A percentile compares a stretch with the other conserved stretches of the same genome.
Conservation (phyloP, 2,888 invertebrate species). For the Drosophila mettleri region DNA sequence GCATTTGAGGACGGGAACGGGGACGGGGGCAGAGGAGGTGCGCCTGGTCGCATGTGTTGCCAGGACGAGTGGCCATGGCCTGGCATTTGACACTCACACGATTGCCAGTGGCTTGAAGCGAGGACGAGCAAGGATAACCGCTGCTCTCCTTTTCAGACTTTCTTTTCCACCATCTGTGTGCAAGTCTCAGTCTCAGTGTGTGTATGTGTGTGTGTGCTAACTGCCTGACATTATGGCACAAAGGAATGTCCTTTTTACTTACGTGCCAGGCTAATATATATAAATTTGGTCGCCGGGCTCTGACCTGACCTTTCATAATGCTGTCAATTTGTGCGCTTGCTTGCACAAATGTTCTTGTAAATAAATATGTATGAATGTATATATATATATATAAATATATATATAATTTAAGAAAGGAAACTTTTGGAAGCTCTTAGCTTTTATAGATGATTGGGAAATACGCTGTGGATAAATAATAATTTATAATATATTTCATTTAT, state of each 20-base stretch:
- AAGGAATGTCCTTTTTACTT: conserved; percentile 77
- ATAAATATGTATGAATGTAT: conserved; percentile 28
- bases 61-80: conserved; percentile 59
- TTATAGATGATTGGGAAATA: conserved; percentile 19
- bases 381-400: background rate
- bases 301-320: conserved; percentile 79
- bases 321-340: conserved; percentile 79
- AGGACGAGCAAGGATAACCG: conserved; percentile 68
- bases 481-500: background rate
- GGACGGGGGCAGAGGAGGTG: conserved; percentile 4
- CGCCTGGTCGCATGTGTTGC: conserved; percentile 63
- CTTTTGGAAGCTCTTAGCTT: background rate
- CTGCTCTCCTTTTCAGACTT: conserved; percentile 30
- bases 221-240: conserved; percentile 77
- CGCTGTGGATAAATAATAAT: conserved; percentile 17
- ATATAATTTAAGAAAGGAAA: conserved; percentile 6
- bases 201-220: conserved; percentile 65
- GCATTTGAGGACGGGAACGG: conserved; percentile 43
- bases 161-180: conserved; percentile 41
- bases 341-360: conserved; percentile 57
- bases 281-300: conserved; percentile 64
- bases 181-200: conserved; percentile 17
- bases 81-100: conserved; percentile 67
- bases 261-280: conserved; percentile 76
- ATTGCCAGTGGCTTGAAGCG: conserved; percentile 64